phyloP scores from a whole-genome alignment of 2,113 vertebrate species.

The Arizona elegans region DNA sequence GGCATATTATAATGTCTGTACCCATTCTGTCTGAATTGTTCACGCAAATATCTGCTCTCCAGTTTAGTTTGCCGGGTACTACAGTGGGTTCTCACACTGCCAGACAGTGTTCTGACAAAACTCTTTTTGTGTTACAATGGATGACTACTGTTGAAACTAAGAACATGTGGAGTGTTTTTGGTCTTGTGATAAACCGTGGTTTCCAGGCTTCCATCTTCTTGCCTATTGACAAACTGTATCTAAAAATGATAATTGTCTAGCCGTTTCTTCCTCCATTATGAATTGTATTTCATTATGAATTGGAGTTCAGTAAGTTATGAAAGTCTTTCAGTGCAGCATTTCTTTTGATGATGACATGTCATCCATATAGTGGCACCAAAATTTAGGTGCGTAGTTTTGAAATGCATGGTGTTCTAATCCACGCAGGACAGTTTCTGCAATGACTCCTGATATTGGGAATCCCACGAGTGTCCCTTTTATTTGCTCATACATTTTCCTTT shows the following conservation, averaged over 20 bases:
- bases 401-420: no score
- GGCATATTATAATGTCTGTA: background rate
- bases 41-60: background rate
- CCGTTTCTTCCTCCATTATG: no score
- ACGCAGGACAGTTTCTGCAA: no score
- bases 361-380: no score
- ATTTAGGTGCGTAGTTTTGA: no score
- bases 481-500: no score
- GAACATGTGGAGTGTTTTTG: background rate
- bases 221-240: background rate
- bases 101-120: background rate
- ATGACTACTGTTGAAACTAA: background rate
- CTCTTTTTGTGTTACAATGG: background rate
- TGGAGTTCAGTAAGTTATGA: no score
- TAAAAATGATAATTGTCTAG: background rate
- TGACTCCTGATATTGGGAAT: no score
- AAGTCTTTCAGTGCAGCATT: no score
- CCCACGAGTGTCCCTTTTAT: no score
- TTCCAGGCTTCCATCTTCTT: background rate
- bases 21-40: background rate
- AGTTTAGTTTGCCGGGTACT: background rate
- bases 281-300: no score
- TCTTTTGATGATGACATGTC: no score
- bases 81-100: background rate
- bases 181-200: background rate